Evolutionary conservation across 1,140 invertebrate species (phyloP).

Genomic region (Whitmania pigra): DNA sequence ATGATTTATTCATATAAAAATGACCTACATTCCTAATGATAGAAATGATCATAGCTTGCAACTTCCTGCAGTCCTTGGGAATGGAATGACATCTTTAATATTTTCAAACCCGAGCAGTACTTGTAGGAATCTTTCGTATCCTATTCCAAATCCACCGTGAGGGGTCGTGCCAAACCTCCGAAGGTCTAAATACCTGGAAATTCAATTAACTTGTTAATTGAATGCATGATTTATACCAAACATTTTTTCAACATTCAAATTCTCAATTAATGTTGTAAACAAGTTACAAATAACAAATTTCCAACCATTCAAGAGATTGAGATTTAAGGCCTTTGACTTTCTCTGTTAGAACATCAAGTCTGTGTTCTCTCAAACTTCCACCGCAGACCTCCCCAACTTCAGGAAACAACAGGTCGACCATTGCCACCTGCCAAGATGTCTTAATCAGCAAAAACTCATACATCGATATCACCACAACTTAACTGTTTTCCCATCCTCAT

Average conservation of each 20-base stretch:
- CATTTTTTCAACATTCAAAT: not conserved
- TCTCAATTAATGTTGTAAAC: not conserved
- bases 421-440: constrained; percentile 50
- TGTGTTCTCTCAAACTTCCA: constrained; percentile 77
- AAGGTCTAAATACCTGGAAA: constrained; percentile 65
- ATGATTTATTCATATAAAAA: no score
- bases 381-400: constrained; percentile 81
- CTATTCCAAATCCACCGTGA: constrained; percentile 85
- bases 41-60: constrained; percentile 21
- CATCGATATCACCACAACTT: constrained; percentile 17
- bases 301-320: constrained; percentile 54
- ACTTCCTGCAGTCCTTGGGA: constrained; percentile 56
- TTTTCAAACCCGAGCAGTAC: constrained; percentile 63
- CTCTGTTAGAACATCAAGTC: constrained; percentile 52
- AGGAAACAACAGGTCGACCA: constrained; percentile 75
- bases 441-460: not conserved
- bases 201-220: not conserved
- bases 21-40: not conserved
- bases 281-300: constrained; percentile 17
- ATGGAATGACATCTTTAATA: constrained; percentile 86
- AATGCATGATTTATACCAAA: not conserved
- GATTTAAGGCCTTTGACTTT: constrained; percentile 30
- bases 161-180: constrained; percentile 73
- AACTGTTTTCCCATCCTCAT: constrained; percentile 49
- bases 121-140: constrained; percentile 82